Conservation (phyloP, 92 coral and sea anemone genomes). For the Zoanthus solanderi region DNA sequence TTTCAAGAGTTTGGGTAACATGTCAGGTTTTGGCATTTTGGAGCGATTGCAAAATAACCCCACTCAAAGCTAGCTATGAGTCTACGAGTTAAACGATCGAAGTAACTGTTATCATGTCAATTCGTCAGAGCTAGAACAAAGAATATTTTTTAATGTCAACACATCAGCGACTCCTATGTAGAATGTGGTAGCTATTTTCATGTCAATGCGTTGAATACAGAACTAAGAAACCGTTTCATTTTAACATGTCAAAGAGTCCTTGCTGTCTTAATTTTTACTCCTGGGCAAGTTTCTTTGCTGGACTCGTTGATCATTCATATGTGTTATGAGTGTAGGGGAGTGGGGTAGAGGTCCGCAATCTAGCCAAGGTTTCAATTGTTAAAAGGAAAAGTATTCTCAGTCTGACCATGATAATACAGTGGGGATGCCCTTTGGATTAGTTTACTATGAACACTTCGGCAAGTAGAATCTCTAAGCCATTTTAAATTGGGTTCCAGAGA, state of each 20-base stretch:
- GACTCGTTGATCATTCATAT: too few species aligned
- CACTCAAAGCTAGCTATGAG: neutral
- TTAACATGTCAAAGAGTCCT: neutral
- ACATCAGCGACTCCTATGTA: neutral
- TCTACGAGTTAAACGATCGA: neutral
- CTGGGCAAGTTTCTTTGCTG: too few species aligned
- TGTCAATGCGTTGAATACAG: slow-evolving; percentile 4
- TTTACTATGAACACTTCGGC: too few species aligned
- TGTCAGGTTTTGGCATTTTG: slow-evolving; percentile 16
- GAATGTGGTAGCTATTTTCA: slow-evolving; percentile 16
- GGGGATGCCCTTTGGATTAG: too few species aligned
- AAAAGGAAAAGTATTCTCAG: slow-evolving; percentile 12
- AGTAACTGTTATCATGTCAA: slow-evolving; percentile 1
- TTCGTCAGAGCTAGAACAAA: neutral
- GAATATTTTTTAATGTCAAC: neutral
- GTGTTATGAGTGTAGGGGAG: too few species aligned
- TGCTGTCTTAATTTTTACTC: neutral
- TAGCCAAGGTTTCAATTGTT: slow-evolving; percentile 20
- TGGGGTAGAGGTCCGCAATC: neutral
- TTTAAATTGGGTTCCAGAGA: too few species aligned
- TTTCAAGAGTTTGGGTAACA: slow-evolving; percentile 8
- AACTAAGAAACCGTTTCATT: neutral
- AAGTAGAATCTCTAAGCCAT: too few species aligned
- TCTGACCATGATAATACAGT: neutral
- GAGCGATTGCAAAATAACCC: neutral